Conservation (phyloP, 2,113 vertebrate species). For the Himantopus leucocephalus region DNA sequence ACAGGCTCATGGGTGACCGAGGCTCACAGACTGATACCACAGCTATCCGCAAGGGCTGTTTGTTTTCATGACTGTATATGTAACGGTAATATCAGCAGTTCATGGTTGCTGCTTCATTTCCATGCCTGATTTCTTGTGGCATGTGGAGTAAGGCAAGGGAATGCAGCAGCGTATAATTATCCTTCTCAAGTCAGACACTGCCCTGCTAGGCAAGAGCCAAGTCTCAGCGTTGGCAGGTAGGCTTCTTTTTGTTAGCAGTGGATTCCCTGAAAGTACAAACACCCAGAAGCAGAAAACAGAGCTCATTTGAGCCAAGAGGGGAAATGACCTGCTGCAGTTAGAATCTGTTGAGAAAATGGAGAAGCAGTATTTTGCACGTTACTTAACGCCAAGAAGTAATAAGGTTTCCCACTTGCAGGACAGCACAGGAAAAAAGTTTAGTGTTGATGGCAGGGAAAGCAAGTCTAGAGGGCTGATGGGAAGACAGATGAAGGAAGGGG, state of each 20-base stretch:
- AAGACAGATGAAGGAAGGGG: background rate
- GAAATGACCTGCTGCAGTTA: background rate
- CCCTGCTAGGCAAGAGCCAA: background rate
- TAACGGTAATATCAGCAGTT: background rate
- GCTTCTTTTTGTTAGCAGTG: background rate
- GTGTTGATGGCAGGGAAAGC: background rate
- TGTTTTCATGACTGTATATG: background rate
- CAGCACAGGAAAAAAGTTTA: background rate
- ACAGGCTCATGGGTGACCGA: background rate
- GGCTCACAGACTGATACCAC: background rate
- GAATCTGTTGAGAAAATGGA: background rate
- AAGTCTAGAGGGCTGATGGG: background rate
- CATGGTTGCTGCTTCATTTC: background rate
- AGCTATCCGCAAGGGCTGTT: background rate
- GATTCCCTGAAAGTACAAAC: background rate
- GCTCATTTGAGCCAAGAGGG: background rate
- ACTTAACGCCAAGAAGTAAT: background rate
- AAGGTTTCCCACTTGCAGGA: background rate
- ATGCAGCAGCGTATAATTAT: background rate
- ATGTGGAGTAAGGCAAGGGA: background rate
- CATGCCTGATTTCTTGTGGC: background rate
- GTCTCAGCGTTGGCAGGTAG: background rate
- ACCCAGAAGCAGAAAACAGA: background rate
- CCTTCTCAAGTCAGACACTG: background rate
- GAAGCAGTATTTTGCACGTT: background rate